Base-by-base conservation (phyloP, 2,797 vertebrate genomes). In the Peromyscus eremicus region DNA sequence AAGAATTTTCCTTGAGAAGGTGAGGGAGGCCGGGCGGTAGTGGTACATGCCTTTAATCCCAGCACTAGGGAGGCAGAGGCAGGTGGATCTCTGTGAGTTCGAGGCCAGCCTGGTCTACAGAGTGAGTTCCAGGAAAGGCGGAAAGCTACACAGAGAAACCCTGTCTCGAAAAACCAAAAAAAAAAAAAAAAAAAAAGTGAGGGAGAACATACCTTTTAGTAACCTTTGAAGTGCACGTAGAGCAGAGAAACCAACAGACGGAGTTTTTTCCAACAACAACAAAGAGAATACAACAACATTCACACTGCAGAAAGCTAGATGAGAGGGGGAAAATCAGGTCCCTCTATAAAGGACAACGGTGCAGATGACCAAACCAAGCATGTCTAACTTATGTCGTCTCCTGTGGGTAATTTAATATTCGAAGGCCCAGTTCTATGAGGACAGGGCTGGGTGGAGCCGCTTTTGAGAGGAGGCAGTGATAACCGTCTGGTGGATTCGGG, bases 201-300 rank as follows among this genome's bases (percentile, higher is more conserved):
- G 49, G 11, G 70, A 80, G 43, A 46, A 23, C 52, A 37, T 34
- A 43, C 34, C 2, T 92, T 93, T 81, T 55, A 49, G 49, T 68
- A 70, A 89, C 52, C 55, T 57, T 81, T 70, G 37, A 57, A 9
- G 90, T 43, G 62, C 62, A 89, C 71, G 27, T 7, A 80, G 62
- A 94, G 43, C 49, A 91, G 37, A 94, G 55, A 71, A 87, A 34
- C 46, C 16, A 11, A 66, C 17, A 34, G 27, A 80, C 57, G 43
- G 37, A n/a, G 5, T 37, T 5, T 2, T 93, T 91, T 92, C 43
- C 71, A 77, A 77, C 1, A 90, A 55, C 49, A 52, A 52, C 16
- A 94, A 68, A 86, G 83, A 52, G 43, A 92, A 75, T 89, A 76
- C 73, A 7, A 17, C 83, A 89, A 10, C 32, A 32, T 93, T 29